Base-by-base conservation (phyloP, 1,140 invertebrate species). In the Drosophila pruinosa region DNA sequence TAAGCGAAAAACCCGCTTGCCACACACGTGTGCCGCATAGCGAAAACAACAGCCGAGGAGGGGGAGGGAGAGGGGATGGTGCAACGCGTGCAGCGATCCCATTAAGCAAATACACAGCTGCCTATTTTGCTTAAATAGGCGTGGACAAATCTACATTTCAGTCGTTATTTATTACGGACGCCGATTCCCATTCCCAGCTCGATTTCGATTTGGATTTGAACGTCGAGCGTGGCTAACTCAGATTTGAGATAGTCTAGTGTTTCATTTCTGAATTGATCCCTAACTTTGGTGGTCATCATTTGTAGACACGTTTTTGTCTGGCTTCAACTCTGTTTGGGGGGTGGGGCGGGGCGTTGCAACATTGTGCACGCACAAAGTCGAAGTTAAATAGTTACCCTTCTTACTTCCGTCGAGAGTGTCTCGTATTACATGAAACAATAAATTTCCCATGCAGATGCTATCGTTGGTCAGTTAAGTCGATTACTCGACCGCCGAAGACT, bases 61-160 rank as follows among this genome's bases (percentile, higher is more conserved):
- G 3, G 8, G 41, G 14, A 10, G 15, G 22, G 22, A n/a, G 34
- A 26, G 15, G 53, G 36, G 39, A 70, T 80, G 72, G 71, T 64
- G 53, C 12, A 59, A 14, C 67, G 53, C 65, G 57, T 74, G 68
- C 78, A 61, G 31, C 34, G 72, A 63, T 45, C 63, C 72, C 75
- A 83, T 85, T 83, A 85, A 59, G 63, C 81, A 65, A 59, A 59
- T 52, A 19, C 57, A 38, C 73, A 73, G 78, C 80, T 72, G 72
- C 58, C 48, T 43, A 17, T 71, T 34, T 64, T n/a, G 19, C 8
- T 47, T 63, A 41, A 70, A 59, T 65, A 54, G 78, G 78, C 78
- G 78, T 82, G 59, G 78, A 70, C 59, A 63, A 78, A 79, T 83
- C 80, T 70, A 78, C 65, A 75, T 85, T 77, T 61, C 31, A 22